Evolutionary conservation across 1,140 invertebrate genomes (phyloP), one percentile per base, ranked within the genome.

Genomic region (Diabrotica virgifera): DNA sequence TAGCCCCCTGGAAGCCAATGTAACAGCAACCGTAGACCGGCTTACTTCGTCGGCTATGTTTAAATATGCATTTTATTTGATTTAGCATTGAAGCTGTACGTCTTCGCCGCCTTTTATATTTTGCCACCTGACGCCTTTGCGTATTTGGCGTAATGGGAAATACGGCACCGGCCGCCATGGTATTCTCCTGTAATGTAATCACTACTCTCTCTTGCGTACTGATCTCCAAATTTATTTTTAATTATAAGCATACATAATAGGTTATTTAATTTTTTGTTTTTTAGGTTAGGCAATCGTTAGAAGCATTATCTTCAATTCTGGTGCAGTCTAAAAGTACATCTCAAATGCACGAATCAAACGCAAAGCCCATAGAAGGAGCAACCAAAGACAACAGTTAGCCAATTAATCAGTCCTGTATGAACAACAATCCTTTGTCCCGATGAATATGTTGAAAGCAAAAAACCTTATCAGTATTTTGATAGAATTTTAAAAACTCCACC

Each of bases 231-330:
- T 24, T 24, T 24, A n/a, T 24, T 24, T 24, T 24, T 24, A 13
- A 53, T 13, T 53, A 8, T 8, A 53, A 24, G 7, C 3, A 13
- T 13, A n/a, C 2, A 53, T 13, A 53, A 53, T n/a, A 53, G 5
- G 5, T 11, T 8, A 2, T 2, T 53, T 4, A 53, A 8, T 53
- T 53, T 78, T 76, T n/a, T n/a, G n/a, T n/a, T n/a, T 60, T 77
- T 6, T 68, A 87, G 85, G 85, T 87, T 36, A 80, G 85, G 59
- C 84, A 86, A 75, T 86, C 85, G 5, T 73, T 87, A 67, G 85
- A 87, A 75, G 83, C 85, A 52, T 66, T 87, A 52, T 86, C 85
- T 6, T 80, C 82, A 5, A 80, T 87, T 12, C 83, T 87, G 67
- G 74, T 76, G 52, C 70, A 72, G 52, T 69, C 72, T 13, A 72